These are phyloP conservation scores for Bunonema sp. DNA, from an alignment of 2,888 invertebrate genomes.

Conservation along the genomic window DNA sequence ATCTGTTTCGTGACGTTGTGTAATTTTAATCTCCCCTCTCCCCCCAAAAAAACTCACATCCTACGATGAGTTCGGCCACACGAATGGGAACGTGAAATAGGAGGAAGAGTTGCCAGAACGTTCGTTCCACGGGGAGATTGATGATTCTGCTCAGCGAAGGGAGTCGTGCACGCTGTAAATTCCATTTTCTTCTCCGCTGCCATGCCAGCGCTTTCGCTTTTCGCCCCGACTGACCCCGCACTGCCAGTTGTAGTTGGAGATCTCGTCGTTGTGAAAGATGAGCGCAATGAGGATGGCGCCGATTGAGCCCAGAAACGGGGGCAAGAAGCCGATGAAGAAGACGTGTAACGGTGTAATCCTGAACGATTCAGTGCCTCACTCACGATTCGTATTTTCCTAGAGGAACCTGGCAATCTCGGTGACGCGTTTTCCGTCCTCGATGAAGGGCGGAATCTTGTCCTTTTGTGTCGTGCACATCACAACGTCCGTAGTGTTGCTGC, in stretches of 20 bases:
- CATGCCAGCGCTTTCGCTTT: neutral
- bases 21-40: too few relatives aligned
- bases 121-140: slow-evolving; percentile 39
- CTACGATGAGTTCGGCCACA: slow-evolving; percentile 32
- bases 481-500: neutral
- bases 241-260: slow-evolving; percentile 42
- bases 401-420: slow-evolving; percentile 19
- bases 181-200: neutral
- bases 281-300: slow-evolving; percentile 35
- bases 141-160: slow-evolving; percentile 42
- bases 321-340: slow-evolving; percentile 37
- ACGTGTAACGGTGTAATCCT: slow-evolving; percentile 24
- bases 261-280: slow-evolving; percentile 39
- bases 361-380: neutral
- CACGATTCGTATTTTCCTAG: neutral
- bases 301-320: slow-evolving; percentile 37
- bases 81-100: slow-evolving; percentile 40
- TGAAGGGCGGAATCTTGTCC: slow-evolving; percentile 10
- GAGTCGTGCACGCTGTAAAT: slow-evolving; percentile 31
- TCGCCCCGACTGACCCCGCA: slow-evolving; percentile 26
- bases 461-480: neutral
- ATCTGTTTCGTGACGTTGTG: too few relatives aligned
- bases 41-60: slow-evolving; percentile 21
- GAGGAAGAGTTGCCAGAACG: slow-evolving; percentile 40
- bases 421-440: slow-evolving; percentile 21